Base-by-base conservation (phyloP, 2,797 vertebrate species). In the Manis pentadactyla region DNA sequence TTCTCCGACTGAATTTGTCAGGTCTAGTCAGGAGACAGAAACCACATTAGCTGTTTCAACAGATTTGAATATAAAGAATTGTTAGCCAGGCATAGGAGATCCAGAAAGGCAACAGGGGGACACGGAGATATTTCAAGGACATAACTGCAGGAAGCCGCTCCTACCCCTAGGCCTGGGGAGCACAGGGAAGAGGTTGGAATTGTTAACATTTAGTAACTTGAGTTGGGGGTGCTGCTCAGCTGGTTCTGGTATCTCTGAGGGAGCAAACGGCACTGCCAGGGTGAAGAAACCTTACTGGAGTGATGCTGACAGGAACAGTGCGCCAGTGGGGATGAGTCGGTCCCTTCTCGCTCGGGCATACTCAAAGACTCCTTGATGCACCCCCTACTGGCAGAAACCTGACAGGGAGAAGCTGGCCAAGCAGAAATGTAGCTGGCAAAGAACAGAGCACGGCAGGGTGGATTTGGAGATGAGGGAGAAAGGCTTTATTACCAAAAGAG, bases 21-120 rank as follows among this genome's bases (percentile, higher is more conserved):
- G 34, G 63, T 90, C 27, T 81, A 78, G 39, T 94, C 42, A 90
- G 84, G 53, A 94, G 63, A 92, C 29, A 94, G n/a, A 90, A 93
- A 86, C 12, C 27, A 75, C 29, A 55, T 84, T 87, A 84, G 66
- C 66, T 94, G 15, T 85, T 97, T 94, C 49, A 93, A 51, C n/a
- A 93, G 77, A 92, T 78, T 29, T 59, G 77, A 92, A 64, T 85
- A 37, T 27, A 87, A 85, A 21, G 63, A 87, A 89, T 53, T 95
- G 37, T 73, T 95, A 90, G 81, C 7, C 25, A 61, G 55, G 13
- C 81, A 37, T 46, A 89, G 29, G 61, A 90, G 42, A 82, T 64
- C 64, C 12, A 49, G 81, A 82, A 92, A 93, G 42, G 42, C 42
- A 46, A 46, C 8, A 46, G 42, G 42, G 42, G 42, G 42, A 46